Percentiles rank a stretch among this genome's conserved stretches.
Evolutionary conservation across 1,140 invertebrate species (phyloP).

Genomic region (Aradophagus sp.): DNA sequence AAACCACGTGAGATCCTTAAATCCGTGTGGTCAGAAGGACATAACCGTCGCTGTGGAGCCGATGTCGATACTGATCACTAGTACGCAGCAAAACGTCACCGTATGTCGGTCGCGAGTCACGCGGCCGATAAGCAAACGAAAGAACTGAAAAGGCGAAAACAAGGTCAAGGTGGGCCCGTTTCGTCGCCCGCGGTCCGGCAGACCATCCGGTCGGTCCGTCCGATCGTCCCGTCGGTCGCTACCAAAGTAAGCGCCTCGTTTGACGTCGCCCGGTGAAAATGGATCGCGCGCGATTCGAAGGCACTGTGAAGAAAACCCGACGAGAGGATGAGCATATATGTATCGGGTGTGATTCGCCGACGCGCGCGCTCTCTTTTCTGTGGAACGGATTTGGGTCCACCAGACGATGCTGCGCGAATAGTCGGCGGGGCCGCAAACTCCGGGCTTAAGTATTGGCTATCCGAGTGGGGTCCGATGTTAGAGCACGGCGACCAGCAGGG

Average conservation of each 20-base stretch:
- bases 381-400: conserved; percentile 63
- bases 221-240: no score
- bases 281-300: conserved; percentile 12
- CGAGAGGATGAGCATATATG: conserved; percentile 35
- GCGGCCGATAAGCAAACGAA: neutral
- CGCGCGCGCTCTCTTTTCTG: conserved; percentile 54
- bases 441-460: conserved; percentile 71
- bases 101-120: neutral
- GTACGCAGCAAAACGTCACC: conserved; percentile 17
- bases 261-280: conserved; percentile 1
- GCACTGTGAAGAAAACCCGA: conserved; percentile 24
- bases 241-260: no score
- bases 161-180: conserved; percentile 33
- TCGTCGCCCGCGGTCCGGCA: conserved; percentile 19
- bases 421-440: conserved; percentile 63
- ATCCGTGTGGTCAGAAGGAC: conserved; percentile 24
- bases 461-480: conserved; percentile 66
- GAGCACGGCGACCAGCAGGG: conserved; percentile 34
- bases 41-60: conserved; percentile 9
- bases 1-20: no score
- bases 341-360: conserved; percentile 48
- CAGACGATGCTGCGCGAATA: conserved; percentile 72
- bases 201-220: conserved; percentile 31
- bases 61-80: conserved; percentile 25
- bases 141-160: conserved; percentile 1